A percentile compares a stretch with the other conserved stretches of the same genome.
phyloP scores from a whole-genome alignment of 2,113 vertebrate species.

The Bos indicus region DNA sequence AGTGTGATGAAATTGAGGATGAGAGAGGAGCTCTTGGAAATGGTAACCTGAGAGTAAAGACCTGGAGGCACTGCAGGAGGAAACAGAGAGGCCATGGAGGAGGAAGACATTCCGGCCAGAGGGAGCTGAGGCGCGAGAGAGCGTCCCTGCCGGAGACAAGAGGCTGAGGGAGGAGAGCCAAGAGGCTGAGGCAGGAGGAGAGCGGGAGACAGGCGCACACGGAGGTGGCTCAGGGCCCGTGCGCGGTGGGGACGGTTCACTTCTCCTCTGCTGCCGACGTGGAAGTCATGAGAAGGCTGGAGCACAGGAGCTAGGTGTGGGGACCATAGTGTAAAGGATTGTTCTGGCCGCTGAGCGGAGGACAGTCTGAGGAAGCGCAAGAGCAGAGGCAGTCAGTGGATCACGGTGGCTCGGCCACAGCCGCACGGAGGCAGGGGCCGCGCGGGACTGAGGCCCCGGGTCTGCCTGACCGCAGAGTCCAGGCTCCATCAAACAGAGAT shows the following conservation, averaged over 20 bases:
- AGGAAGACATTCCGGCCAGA: not conserved
- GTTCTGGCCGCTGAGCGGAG: not conserved
- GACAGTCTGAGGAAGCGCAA: not conserved
- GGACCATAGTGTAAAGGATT: not conserved
- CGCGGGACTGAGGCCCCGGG: not conserved
- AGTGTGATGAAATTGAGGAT: not conserved
- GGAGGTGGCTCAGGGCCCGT: rapidly evolving
- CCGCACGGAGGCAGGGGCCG: not conserved
- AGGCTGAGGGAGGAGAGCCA: not conserved
- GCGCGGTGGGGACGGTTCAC: too few relatives aligned
- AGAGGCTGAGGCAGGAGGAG: not conserved
- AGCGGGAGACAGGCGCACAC: not conserved
- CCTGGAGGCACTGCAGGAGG: not conserved
- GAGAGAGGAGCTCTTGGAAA: not conserved
- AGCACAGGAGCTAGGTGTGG: not conserved
- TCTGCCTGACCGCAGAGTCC: too few relatives aligned
- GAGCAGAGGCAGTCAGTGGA: not conserved
- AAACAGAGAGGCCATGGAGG: not conserved
- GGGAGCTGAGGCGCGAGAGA: not conserved
- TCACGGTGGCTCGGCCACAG: not conserved
- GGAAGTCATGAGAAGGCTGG: not conserved
- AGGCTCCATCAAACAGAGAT: not conserved
- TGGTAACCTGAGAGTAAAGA: not conserved
- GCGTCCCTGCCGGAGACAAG: not conserved
- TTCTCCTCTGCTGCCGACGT: not conserved